phyloP scores from a whole-genome alignment of 1,140 invertebrate genomes.

The Nylanderia fulva region DNA sequence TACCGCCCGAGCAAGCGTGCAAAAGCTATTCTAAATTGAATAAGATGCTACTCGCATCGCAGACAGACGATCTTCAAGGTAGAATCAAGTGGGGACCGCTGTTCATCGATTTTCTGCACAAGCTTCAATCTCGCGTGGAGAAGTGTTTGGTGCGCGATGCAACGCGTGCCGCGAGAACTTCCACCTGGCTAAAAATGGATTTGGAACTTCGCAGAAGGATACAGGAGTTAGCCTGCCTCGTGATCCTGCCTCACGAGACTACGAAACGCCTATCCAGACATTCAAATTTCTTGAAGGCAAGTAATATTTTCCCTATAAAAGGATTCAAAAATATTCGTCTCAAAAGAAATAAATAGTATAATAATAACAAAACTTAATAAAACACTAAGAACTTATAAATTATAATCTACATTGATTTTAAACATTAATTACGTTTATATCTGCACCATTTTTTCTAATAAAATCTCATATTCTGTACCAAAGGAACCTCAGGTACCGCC shows the following conservation, averaged over 20 bases:
- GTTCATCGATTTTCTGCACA: slow-evolving; percentile 84
- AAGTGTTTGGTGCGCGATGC: slow-evolving; percentile 89
- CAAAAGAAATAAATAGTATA: not conserved
- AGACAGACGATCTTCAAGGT: slow-evolving; percentile 76
- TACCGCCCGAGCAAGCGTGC: slow-evolving; percentile 91
- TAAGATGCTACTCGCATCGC: slow-evolving; percentile 80
- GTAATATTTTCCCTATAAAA: not conserved
- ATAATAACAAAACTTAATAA: no score
- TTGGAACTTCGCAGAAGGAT: slow-evolving; percentile 87
- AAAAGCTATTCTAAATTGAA: slow-evolving; percentile 87
- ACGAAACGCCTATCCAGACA: slow-evolving; percentile 81
- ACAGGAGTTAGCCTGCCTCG: slow-evolving; percentile 87
- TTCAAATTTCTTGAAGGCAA: slow-evolving; percentile 82
- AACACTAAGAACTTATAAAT: not conserved
- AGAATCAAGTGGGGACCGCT: slow-evolving; percentile 83
- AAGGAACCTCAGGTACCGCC: slow-evolving; percentile 78
- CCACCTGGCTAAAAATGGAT: slow-evolving; percentile 89
- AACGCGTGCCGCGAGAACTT: slow-evolving; percentile 87
- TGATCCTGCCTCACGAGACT: slow-evolving; percentile 84
- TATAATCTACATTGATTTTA: not conserved
- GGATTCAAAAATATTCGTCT: not conserved
- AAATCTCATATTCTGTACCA: not conserved
- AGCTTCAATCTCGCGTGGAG: slow-evolving; percentile 86
- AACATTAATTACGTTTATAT: not conserved
- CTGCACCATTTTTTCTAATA: not conserved